These are phyloP conservation scores for Linnaemya vulpina DNA, from an alignment of 2,888 invertebrate genomes.

Conservation along the genomic window DNA sequence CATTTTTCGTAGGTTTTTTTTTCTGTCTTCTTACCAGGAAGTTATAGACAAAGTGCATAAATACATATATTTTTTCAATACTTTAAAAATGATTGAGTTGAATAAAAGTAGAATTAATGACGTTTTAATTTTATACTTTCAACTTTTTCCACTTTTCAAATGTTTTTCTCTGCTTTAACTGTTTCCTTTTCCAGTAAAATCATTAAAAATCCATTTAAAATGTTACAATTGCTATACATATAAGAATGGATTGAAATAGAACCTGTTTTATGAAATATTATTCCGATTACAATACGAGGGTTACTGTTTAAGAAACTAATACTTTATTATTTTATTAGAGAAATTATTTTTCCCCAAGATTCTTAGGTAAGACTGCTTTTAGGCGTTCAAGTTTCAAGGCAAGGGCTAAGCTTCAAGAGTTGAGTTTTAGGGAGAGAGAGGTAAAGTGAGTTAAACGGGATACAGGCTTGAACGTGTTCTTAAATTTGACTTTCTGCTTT, in stretches of 20 bases:
- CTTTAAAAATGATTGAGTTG: conserved; percentile 45
- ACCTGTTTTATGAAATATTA: conserved; percentile 28
- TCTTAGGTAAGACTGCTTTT: no score
- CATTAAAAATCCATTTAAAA: conserved; percentile 61
- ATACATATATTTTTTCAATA: conserved; percentile 29
- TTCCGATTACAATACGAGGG: neutral
- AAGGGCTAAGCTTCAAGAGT: no score
- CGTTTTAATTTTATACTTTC: conserved; percentile 51
- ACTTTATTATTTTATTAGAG: no score
- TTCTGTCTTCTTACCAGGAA: conserved; percentile 8
- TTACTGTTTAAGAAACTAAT: neutral
- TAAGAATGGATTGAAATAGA: neutral
- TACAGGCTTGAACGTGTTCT: no score
- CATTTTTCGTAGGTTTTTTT: conserved; percentile 1
- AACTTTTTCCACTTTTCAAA: conserved; percentile 18
- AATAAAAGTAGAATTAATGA: conserved; percentile 22
- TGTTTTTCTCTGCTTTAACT: conserved; percentile 9
- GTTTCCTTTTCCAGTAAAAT: conserved; percentile 23
- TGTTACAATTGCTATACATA: conserved; percentile 31
- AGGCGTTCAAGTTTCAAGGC: no score
- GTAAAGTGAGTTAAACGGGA: no score
- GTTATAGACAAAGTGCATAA: conserved; percentile 31
- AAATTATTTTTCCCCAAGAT: no score
- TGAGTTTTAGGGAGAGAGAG: no score
- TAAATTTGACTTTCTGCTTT: no score